Evolutionary conservation across 2,797 vertebrate species (phyloP).

Genomic region (Calcarius lapponicus): DNA sequence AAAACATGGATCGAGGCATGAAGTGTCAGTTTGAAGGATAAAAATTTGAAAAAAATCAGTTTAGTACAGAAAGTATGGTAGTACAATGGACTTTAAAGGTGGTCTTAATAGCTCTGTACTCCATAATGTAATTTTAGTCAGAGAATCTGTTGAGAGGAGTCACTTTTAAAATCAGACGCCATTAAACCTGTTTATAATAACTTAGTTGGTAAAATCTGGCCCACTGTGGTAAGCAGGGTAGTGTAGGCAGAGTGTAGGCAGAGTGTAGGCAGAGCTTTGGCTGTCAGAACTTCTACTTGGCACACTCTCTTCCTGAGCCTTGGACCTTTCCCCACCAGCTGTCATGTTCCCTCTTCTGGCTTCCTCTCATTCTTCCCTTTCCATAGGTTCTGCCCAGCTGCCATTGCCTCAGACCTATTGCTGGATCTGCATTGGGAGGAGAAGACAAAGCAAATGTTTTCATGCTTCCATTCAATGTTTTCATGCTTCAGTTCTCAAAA

Average conservation of each 20-base stretch:
- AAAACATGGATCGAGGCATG: background rate
- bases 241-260: background rate
- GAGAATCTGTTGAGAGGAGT: background rate
- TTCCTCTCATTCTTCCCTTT: background rate
- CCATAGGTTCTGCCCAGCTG: background rate
- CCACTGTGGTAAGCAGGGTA: background rate
- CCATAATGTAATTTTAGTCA: background rate
- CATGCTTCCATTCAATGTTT: background rate
- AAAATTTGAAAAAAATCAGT: background rate
- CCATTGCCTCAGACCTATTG: background rate
- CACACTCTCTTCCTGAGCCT: background rate
- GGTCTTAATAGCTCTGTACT: background rate
- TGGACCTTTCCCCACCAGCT: background rate
- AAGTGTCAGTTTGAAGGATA: background rate
- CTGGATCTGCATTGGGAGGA: background rate
- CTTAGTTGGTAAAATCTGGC: background rate
- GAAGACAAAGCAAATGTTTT: background rate
- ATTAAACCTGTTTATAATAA: background rate
- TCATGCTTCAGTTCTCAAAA: background rate
- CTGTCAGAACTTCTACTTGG: background rate
- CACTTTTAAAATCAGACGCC: background rate
- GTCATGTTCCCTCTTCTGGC: background rate
- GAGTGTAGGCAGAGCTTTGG: background rate
- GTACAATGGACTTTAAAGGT: background rate
- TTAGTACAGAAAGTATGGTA: background rate